Base-by-base conservation (phyloP, 2,797 vertebrate species). In the Xyrichtys novacula region DNA sequence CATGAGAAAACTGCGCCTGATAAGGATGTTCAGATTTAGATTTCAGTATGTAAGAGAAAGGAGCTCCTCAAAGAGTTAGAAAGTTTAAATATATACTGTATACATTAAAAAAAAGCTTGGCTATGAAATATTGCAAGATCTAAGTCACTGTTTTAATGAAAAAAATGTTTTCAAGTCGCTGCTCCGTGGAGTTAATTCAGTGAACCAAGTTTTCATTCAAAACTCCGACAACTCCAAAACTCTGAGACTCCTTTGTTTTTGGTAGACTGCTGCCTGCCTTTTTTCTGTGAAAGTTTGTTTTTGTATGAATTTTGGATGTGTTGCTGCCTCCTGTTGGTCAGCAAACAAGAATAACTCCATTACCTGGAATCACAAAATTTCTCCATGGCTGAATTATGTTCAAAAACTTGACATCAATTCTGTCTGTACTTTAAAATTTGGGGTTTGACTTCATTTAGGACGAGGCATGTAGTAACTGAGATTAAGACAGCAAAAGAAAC, bases 191-290 rank as follows among this genome's bases (percentile, higher is more conserved):
- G n/a, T n/a, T n/a, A n/a, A n/a, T n/a, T n/a, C n/a, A n/a, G n/a
- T n/a, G n/a, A n/a, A n/a, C n/a, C n/a, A n/a, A n/a, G n/a, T n/a
- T 16, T 36, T 12, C 34, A 38, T 48, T 69, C 38, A n/a, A n/a
- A n/a, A n/a, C n/a, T n/a, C n/a, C n/a, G n/a, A n/a, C n/a, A n/a
- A n/a, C n/a, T n/a, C n/a, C n/a, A n/a, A n/a, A n/a, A n/a, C 42
- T 31, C 20, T 57, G 65, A 47, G 43, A 43, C 65, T 36, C 19
- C 19, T 61, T 65, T 74, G 42, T 58, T 29, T n/a, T n/a, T n/a
- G n/a, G n/a, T n/a, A n/a, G n/a, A n/a, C n/a, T n/a, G 32, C 20
- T 15, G 19, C 54, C 31, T 36, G 17, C 1, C 2, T n/a, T 10
- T 29, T 15, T 56, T 40, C 22, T 10, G n/a, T n/a, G n/a, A n/a